Evolutionary conservation across 2,888 invertebrate species (phyloP), one percentile per base, ranked within the genome.

Genomic region (Busseola fusca): DNA sequence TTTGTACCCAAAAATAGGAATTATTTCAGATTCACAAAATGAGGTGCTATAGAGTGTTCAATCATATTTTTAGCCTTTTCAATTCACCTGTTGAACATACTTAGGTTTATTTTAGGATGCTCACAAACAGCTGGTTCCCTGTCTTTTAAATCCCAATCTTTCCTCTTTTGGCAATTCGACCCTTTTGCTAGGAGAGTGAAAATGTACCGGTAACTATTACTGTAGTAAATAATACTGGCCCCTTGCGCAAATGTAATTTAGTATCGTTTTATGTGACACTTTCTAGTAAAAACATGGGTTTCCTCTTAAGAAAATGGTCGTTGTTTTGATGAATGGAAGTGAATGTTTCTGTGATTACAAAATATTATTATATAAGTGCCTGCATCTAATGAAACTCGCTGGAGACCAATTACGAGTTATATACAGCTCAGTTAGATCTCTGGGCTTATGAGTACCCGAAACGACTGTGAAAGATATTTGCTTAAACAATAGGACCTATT

Each of bases 181-280:
- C 14, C 21, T 34, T 64, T 59, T 64, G 21, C 6, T 18, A 40
- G 21, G 27, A 16, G 16, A 30, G 52, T 56, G 27, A 45, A 52
- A 52, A 56, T 57, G 50, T 59, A 16, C 58, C 34, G 14, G 42
- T 65, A 48, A 71, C 67, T 75, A 79, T 79, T 48, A 71, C 56
- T 60, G 80, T 48, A 58, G 75, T 64, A 80, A 80, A 79, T 80
- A 79, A 72, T 79, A 66, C 68, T 42, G 59, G 54, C 63, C 71
- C 80, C 71, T 69, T 65, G 69, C 67, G 78, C 68, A 66, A 70
- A 68, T 69, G 71, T 80, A 80, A 80, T 79, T 73, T 80, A 77
- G 74, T 74, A 69, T 74, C 64, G 71, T 77, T 81, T 81, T 78
- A 81, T 81, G 78, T 77, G 74, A 77, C 78, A 72, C 48, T 74